Percentiles rank a stretch among this genome's conserved stretches.
Conservation (phyloP, 2,888 invertebrate species). For the Dexiosoma caninum region DNA sequence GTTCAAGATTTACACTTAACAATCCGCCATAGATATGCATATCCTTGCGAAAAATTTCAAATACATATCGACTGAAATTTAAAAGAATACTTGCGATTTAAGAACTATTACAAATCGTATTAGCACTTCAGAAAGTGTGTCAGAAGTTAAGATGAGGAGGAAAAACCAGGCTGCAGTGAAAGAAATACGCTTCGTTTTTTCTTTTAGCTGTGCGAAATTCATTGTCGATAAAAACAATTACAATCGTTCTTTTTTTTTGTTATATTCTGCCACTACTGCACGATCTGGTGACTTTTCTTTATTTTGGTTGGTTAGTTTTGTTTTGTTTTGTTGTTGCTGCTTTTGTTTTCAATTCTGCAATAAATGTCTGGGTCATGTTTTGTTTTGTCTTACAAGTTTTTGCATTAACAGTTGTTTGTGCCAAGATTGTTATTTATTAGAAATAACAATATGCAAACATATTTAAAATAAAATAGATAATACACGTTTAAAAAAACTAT, state of each 20-base stretch:
- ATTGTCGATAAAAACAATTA: slow-evolving; percentile 58
- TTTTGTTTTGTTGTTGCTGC: background rate
- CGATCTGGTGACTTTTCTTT: slow-evolving; percentile 37
- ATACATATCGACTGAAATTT: background rate
- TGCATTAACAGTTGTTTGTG: slow-evolving; percentile 41
- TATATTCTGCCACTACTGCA: slow-evolving; percentile 45
- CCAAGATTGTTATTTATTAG: slow-evolving; percentile 48
- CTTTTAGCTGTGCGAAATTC: slow-evolving; percentile 38
- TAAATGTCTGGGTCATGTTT: slow-evolving; percentile 45
- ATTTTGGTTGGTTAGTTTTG: background rate
- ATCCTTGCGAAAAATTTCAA: background rate
- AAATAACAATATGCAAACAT: slow-evolving; percentile 38
- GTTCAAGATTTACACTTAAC: too few relatives aligned
- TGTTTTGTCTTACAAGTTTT: slow-evolving; percentile 38
- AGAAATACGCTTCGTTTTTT: background rate
- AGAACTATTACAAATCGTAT: slow-evolving; percentile 55
- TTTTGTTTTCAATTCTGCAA: slow-evolving; percentile 15
- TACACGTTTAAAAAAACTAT: slow-evolving; percentile 44
- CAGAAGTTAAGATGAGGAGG: slow-evolving; percentile 30
- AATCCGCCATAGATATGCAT: too few relatives aligned
- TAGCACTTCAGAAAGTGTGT: slow-evolving; percentile 57
- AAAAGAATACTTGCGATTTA: slow-evolving; percentile 52
- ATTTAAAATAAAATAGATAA: slow-evolving; percentile 37
- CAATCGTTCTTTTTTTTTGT: slow-evolving; percentile 53
- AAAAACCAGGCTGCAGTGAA: background rate